Evolutionary conservation across 2,113 vertebrate genomes (phyloP).

Genomic region (Dasyurus viverrinus): DNA sequence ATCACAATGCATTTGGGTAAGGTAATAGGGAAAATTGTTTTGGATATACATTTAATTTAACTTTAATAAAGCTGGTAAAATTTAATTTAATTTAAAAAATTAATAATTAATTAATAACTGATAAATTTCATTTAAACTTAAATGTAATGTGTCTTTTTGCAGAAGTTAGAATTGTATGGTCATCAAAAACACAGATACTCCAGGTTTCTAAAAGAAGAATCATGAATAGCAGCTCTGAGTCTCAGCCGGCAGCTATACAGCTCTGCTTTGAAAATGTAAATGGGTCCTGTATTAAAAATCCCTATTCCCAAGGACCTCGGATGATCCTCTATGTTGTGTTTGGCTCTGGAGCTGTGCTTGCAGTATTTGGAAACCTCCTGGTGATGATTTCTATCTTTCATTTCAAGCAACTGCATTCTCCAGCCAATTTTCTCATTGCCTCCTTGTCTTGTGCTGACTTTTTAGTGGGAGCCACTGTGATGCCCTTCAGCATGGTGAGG

Average conservation of each 20-base stretch:
- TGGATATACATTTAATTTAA: background rate
- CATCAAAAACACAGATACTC: background rate
- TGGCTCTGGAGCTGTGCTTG: conserved; percentile 16
- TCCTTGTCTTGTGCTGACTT: conserved; percentile 73
- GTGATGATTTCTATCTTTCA: conserved; percentile 53
- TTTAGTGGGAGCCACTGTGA: conserved; percentile 60
- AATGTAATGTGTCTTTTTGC: background rate
- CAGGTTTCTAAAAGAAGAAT: background rate
- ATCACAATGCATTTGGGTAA: background rate
- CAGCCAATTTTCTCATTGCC: conserved; percentile 65
- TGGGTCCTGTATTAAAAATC: conserved; percentile 29
- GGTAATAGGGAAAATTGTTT: background rate
- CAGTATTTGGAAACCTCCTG: conserved; percentile 60
- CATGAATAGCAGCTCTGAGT: background rate
- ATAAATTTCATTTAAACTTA: background rate
- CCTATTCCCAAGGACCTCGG: background rate
- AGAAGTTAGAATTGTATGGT: background rate
- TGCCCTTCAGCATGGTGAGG: conserved; percentile 71
- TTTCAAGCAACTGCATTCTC: conserved; percentile 69
- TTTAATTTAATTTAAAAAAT: too few species aligned
- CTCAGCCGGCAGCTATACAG: background rate
- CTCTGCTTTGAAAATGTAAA: conserved; percentile 54
- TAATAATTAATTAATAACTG: too few species aligned
- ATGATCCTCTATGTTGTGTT: conserved; percentile 38
- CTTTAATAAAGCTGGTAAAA: background rate